These are phyloP conservation scores for Enteromius fasciolatus DNA, from an alignment of 2,797 vertebrate genomes.

Conservation along the genomic window DNA sequence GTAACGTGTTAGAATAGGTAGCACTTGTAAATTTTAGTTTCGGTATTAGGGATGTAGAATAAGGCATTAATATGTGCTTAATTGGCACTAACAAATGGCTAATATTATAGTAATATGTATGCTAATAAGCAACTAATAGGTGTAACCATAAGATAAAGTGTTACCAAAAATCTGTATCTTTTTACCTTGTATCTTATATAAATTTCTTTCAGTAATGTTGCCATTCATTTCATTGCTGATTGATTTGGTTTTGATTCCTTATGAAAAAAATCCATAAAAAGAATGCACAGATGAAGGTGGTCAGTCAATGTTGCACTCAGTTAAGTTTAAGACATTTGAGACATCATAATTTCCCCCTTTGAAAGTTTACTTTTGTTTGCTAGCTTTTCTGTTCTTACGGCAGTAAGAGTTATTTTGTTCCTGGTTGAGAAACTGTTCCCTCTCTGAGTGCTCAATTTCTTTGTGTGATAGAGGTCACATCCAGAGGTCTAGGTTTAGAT, in stretches of 20 bases:
- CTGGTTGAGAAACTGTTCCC: background rate
- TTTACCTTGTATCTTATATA: background rate
- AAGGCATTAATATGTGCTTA: no score
- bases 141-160: no score
- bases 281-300: background rate
- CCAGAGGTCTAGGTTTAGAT: slow-evolving; percentile 8
- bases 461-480: slow-evolving; percentile 42
- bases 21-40: no score
- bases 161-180: background rate
- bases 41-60: no score
- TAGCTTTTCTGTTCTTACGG: background rate
- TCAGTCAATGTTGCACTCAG: background rate
- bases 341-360: background rate
- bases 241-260: background rate
- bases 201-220: background rate
- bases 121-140: no score
- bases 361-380: background rate
- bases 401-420: background rate
- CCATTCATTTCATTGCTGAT: background rate
- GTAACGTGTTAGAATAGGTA: no score
- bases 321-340: background rate
- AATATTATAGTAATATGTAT: no score
- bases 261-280: background rate
- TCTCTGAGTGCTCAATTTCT: slow-evolving; percentile 26
- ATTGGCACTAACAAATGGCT: no score